phyloP scores from a whole-genome alignment of 2,797 vertebrate genomes.

The Euphonia xanthogaster region DNA sequence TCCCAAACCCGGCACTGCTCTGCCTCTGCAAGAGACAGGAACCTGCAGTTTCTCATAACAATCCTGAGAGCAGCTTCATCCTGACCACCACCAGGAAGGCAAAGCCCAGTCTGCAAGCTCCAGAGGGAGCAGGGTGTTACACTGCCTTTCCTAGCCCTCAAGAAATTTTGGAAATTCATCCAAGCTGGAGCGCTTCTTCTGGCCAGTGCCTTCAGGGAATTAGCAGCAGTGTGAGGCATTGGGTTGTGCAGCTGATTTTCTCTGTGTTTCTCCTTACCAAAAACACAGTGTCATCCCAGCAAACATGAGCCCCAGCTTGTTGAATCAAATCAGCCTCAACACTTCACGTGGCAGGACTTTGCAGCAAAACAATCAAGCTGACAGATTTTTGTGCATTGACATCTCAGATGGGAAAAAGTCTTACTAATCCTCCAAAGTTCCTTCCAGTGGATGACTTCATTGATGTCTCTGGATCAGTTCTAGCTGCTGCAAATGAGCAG shows the following conservation, averaged over 20 bases:
- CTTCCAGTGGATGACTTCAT: constrained; percentile 36
- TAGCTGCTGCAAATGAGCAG: not conserved
- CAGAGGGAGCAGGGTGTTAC: rapidly evolving
- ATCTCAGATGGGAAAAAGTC: constrained; percentile 35
- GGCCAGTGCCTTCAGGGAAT: not conserved
- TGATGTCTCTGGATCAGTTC: not conserved
- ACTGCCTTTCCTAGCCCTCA: not conserved
- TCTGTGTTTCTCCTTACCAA: not conserved
- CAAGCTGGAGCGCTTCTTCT: not conserved
- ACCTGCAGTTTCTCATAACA: not conserved
- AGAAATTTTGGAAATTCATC: not conserved
- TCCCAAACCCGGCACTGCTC: not conserved
- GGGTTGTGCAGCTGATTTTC: not conserved
- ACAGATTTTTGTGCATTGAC: constrained; percentile 27
- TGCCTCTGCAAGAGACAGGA: not conserved
- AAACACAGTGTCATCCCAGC: not conserved
- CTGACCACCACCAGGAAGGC: not conserved
- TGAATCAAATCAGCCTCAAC: not conserved
- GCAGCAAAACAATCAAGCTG: not conserved
- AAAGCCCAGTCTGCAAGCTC: not conserved
- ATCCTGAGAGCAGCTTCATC: rapidly evolving
- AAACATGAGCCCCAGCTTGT: not conserved
- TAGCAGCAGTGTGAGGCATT: not conserved
- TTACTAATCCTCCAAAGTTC: constrained; percentile 5
- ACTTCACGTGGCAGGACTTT: not conserved